Evolutionary conservation across 1,140 invertebrate species (phyloP).

Genomic region (Penaeus indicus): DNA sequence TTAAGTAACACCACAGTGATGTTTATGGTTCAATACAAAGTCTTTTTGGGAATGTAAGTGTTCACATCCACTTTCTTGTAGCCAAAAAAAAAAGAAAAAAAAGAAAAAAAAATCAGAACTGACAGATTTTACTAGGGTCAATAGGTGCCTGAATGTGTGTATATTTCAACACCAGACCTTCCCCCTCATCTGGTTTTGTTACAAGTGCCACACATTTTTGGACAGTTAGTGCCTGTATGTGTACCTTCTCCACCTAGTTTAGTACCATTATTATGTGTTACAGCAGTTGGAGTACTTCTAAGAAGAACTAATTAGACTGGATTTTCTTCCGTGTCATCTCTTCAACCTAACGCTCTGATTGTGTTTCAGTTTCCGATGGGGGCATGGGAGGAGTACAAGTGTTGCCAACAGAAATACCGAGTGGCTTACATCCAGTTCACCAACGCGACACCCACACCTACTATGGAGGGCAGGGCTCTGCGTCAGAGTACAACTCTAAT

Average conservation of each 20-base stretch:
- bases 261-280: slow-evolving; percentile 6
- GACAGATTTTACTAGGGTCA: slow-evolving; percentile 14
- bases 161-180: slow-evolving; percentile 34
- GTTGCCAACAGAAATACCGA: slow-evolving; percentile 41
- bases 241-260: slow-evolving; percentile 23
- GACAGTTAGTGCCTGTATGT: slow-evolving; percentile 41
- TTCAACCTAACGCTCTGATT: background rate
- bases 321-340: background rate
- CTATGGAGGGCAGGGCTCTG: slow-evolving; percentile 40
- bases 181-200: slow-evolving; percentile 12
- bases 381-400: slow-evolving; percentile 56
- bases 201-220: slow-evolving; percentile 4
- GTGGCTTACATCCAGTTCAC: slow-evolving; percentile 56
- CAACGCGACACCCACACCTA: slow-evolving; percentile 60
- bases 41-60: slow-evolving; percentile 48
- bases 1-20: slow-evolving; percentile 26
- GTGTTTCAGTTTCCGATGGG: slow-evolving; percentile 47
- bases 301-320: background rate
- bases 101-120: no score
- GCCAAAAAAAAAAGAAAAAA: background rate
- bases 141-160: slow-evolving; percentile 15
- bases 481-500: slow-evolving; percentile 3
- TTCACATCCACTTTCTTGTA: slow-evolving; percentile 42
- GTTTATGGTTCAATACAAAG: background rate
- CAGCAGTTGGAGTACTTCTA: slow-evolving; percentile 34